phyloP scores from a whole-genome alignment of 2,888 invertebrate genomes.

The Nezara viridula region DNA sequence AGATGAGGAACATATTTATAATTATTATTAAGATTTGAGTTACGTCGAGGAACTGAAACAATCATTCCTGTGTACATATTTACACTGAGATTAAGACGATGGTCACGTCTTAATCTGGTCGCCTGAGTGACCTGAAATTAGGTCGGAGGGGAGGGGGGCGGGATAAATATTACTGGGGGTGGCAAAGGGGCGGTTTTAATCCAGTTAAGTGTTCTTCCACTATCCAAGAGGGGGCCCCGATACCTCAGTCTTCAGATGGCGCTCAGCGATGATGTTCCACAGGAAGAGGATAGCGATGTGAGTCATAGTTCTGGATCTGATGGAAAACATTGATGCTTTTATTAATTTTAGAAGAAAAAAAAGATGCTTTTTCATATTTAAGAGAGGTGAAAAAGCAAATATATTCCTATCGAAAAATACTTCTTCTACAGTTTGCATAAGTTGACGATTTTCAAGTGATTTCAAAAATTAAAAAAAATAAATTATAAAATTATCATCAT shows the following conservation, averaged over 20 bases:
- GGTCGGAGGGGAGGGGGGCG: neutral
- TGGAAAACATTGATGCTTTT: neutral
- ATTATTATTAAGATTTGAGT: neutral
- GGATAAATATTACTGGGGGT: conserved; percentile 33
- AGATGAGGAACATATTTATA: neutral
- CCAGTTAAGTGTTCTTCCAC: conserved; percentile 45
- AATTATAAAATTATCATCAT: no score
- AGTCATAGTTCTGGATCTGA: neutral
- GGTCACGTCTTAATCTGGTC: conserved; percentile 37
- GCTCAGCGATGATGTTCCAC: conserved; percentile 39
- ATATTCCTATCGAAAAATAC: neutral
- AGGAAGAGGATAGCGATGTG: conserved; percentile 45
- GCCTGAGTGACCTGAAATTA: conserved; percentile 35
- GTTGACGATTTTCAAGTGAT: neutral
- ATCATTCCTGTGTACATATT: conserved; percentile 29
- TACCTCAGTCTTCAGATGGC: conserved; percentile 32
- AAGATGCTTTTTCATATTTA: neutral
- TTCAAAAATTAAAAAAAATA: no score
- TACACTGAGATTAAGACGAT: conserved; percentile 8
- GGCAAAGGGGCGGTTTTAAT: conserved; percentile 49
- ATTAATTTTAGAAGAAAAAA: neutral
- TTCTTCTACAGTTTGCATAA: neutral
- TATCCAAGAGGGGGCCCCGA: conserved; percentile 29
- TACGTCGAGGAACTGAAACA: neutral
- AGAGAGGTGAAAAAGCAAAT: neutral